Evolutionary conservation across 2,888 invertebrate species (phyloP).

Genomic region (Drosophila tanythrix): DNA sequence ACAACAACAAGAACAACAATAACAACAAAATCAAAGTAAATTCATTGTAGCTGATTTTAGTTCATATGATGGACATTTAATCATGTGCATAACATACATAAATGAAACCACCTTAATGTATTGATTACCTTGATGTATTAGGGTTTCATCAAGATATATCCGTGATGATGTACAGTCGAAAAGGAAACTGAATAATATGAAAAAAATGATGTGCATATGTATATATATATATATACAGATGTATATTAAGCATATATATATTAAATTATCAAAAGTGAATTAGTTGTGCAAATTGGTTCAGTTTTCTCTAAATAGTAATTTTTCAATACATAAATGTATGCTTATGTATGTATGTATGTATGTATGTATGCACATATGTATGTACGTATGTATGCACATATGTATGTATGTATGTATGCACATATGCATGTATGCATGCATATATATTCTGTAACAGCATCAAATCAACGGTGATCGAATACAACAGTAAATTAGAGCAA

Average conservation of each 20-base stretch:
- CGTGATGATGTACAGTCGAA: neutral
- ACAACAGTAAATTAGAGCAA: neutral
- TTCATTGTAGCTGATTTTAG: constrained; percentile 1
- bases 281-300: neutral
- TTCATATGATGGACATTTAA: constrained; percentile 8
- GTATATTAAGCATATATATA: neutral
- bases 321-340: neutral
- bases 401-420: neutral
- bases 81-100: constrained; percentile 8
- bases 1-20: neutral
- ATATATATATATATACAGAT: neutral
- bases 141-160: neutral
- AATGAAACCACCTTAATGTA: constrained; percentile 36
- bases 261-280: neutral
- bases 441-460: neutral
- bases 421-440: neutral
- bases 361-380: constrained; percentile 3
- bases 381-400: neutral
- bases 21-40: neutral
- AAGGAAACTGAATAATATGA: neutral
- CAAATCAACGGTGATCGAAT: neutral
- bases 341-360: constrained; percentile 3
- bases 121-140: constrained; percentile 2
- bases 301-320: neutral
- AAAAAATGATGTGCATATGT: neutral